Percentiles rank a stretch among this genome's conserved stretches.
Evolutionary conservation across 2,797 vertebrate genomes (phyloP).

Genomic region (Columba guinea): DNA sequence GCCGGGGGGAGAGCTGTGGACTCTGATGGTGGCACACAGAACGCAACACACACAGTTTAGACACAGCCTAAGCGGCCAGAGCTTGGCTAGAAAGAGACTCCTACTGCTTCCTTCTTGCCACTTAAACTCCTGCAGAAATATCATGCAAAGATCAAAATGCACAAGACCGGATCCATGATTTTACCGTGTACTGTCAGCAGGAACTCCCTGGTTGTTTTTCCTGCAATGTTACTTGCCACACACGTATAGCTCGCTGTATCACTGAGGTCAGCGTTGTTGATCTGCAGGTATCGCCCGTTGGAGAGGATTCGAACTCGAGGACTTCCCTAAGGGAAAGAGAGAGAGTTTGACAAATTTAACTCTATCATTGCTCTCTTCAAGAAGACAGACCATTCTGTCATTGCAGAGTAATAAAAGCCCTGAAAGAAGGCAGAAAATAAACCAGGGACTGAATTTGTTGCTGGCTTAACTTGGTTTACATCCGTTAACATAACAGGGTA

Average conservation of each 20-base stretch:
- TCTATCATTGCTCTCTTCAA: not conserved
- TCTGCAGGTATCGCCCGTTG: conserved; percentile 90
- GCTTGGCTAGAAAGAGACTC: not conserved
- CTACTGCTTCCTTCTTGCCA: not conserved
- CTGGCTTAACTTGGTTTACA: not conserved
- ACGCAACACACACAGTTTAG: not conserved
- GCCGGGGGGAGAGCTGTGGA: not conserved
- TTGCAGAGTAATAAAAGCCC: not conserved
- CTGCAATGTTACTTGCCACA: conserved; percentile 92
- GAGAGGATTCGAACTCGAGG: conserved; percentile 90
- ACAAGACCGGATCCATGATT: not conserved
- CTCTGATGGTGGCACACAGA: not conserved
- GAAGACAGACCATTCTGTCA: not conserved
- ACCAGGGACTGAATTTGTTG: not conserved
- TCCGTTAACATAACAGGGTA: not conserved
- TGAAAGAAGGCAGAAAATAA: not conserved
- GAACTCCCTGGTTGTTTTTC: conserved; percentile 88
- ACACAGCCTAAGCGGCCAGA: not conserved
- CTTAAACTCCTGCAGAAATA: not conserved
- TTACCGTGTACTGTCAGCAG: conserved; percentile 90
- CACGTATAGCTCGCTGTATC: conserved; percentile 91
- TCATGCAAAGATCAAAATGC: not conserved
- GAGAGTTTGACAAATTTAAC: conserved; percentile 2
- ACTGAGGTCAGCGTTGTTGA: conserved; percentile 88
- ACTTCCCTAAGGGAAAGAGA: conserved; percentile 78